Base-by-base conservation (phyloP, 2,797 vertebrate genomes). In the Cuniculus paca region DNA sequence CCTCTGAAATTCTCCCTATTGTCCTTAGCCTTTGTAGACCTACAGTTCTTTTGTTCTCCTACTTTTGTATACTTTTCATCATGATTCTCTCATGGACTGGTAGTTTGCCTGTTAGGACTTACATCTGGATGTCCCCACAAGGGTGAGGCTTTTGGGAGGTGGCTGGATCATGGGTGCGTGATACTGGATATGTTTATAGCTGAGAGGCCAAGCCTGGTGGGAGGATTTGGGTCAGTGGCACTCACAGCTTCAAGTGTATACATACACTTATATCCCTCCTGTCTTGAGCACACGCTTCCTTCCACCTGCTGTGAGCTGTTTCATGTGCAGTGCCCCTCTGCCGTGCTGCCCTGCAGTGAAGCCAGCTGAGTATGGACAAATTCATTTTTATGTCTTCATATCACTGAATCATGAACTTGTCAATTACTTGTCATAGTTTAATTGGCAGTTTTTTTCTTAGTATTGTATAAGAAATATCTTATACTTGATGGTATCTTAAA, bases 401-500 rank as follows among this genome's bases (percentile, higher is more conserved):
- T 75, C 14, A 86, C 4, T 94, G 34, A 80, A 79, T 65, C n/a
- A n/a, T 65, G 88, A 77, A 82, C 45, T 88, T 80, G 24, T 75
- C 0, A 17, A 56, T 82, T 88, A 54, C 1, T 28, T 90, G 54
- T 74, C 56, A 60, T 63, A 70, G 52, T 90, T 96, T 79, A 79
- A 22, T 92, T 88, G 74, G 61, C 42, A 87, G n/a, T n/a, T 80
- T 94, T 94, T 85, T 83, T 68, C 65, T 68, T 68, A 68, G 65
- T 68, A n/a, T 36, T 68, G 9, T 34, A 56, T 74, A 94, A 94
- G 54, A 14, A 54, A 4, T 31, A 56, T 42, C 58, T 88, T 19
- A 28, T 92, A 74, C 42, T 94, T 75, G 60, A 90, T 82, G 61
- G 13, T 2, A 14, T 86, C 84, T 82, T 95, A 92, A 89, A 86